phyloP scores from a whole-genome alignment of 2,113 vertebrate species.

The Silurus glanis region DNA sequence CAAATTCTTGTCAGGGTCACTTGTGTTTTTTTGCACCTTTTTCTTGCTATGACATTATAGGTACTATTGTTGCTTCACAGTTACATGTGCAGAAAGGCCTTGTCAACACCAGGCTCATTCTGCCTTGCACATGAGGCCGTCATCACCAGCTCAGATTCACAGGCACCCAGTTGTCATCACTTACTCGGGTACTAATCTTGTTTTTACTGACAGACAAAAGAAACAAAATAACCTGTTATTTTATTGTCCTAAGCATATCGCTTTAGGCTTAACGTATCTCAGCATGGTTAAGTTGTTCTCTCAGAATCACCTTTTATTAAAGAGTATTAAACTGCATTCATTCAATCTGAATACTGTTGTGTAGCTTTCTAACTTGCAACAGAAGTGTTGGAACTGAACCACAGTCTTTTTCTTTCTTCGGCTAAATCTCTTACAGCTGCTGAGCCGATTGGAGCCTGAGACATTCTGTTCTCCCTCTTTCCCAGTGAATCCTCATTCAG shows the following conservation, averaged over 20 bases:
- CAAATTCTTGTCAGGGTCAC: constrained; percentile 1
- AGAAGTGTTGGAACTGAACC: constrained; percentile 31
- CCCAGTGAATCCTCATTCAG: constrained; percentile 36
- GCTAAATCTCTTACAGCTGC: constrained; percentile 48
- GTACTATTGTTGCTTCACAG: not conserved
- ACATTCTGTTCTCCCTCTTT: constrained; percentile 46
- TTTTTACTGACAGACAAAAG: constrained; percentile 22
- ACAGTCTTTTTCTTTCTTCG: constrained; percentile 42
- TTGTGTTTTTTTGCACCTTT: constrained; percentile 5
- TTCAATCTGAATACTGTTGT: constrained; percentile 37
- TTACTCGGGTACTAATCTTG: constrained; percentile 40
- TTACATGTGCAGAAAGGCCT: not conserved
- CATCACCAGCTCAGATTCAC: constrained; percentile 22
- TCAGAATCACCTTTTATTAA: constrained; percentile 5
- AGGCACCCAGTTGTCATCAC: constrained; percentile 20
- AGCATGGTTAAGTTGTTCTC: not conserved
- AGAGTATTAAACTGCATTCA: not conserved
- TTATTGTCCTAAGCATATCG: not conserved
- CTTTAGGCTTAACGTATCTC: not conserved
- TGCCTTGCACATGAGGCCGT: constrained; percentile 5
- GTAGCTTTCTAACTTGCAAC: constrained; percentile 4
- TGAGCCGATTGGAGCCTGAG: constrained; percentile 34
- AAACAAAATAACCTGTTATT: constrained; percentile 21
- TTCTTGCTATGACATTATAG: not conserved
- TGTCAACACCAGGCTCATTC: constrained; percentile 18